Percentiles rank a stretch among this genome's conserved stretches.
Evolutionary conservation across 2,888 invertebrate genomes (phyloP).

Genomic region (Oxycera nigricornis): DNA sequence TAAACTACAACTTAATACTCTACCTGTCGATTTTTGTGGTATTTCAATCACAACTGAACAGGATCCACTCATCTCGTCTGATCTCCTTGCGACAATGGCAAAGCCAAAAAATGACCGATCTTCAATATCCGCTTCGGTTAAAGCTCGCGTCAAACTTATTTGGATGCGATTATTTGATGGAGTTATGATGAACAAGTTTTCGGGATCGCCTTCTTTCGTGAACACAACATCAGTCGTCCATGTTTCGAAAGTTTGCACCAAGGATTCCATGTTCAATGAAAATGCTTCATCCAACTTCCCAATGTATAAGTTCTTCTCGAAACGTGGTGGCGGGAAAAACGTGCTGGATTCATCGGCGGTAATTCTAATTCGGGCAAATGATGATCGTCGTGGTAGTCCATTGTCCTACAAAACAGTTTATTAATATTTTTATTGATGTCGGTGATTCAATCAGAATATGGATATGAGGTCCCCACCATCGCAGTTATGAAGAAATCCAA

Average conservation of each 20-base stretch:
- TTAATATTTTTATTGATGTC: background rate
- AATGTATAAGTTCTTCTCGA: constrained; percentile 37
- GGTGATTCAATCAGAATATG: too few species aligned
- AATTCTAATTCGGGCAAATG: constrained; percentile 48
- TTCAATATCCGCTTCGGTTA: constrained; percentile 44
- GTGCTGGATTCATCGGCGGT: constrained; percentile 47
- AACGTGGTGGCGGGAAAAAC: constrained; percentile 48
- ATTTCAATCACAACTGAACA: constrained; percentile 48
- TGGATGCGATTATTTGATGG: constrained; percentile 43
- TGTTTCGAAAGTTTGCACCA: constrained; percentile 46
- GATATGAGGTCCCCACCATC: constrained; percentile 47
- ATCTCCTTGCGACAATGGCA: constrained; percentile 47
- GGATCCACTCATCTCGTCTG: constrained; percentile 43
- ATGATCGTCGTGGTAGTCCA: constrained; percentile 48
- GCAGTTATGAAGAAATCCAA: constrained; percentile 51
- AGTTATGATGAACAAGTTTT: constrained; percentile 47
- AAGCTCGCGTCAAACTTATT: constrained; percentile 37
- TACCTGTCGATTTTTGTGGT: constrained; percentile 33
- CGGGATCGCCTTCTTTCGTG: constrained; percentile 39
- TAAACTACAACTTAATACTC: too few species aligned
- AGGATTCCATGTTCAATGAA: constrained; percentile 3
- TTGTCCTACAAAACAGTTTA: constrained; percentile 47
- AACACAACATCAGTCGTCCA: constrained; percentile 48
- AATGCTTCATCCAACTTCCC: constrained; percentile 15
- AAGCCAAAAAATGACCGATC: constrained; percentile 45